Base-by-base conservation (phyloP, 1,140 invertebrate species). In the Mizuhopecten yessoensis region DNA sequence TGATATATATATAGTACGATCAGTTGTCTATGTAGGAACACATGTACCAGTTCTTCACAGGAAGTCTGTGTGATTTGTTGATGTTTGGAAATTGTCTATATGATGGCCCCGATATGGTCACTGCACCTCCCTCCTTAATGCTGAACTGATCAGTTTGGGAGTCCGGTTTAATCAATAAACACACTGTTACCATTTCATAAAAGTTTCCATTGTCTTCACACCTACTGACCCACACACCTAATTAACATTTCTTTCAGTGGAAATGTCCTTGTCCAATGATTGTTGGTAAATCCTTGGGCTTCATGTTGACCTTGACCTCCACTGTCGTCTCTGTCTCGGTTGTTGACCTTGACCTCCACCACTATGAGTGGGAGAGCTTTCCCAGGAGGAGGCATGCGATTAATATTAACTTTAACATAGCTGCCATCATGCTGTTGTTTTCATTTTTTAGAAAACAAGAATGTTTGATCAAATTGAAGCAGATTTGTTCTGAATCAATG, bases 341-440 rank as follows among this genome's bases (percentile, higher is more conserved):
- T n/a, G n/a, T n/a, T n/a, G n/a, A 39, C 36, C 36, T 39, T 39
- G 36, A 39, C 36, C 36, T 39, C 36, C 36, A 39, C n/a, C n/a
- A n/a, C n/a, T n/a, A 13, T 39, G 5, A 39, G 36, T 39, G 57
- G 0, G 57, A 29, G 57, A 75, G 57, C 57, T 29, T 75, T 29
- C 57, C 23, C 57, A n/a, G 5, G 57, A 29, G 23, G 57, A 75
- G 57, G 57, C 29, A n/a, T 29, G 23, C n/a, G 57, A 75, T 29
- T 29, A 75, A n/a, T 75, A 5, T 75, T 75, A 75, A 29, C 57
- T 17, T 75, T 45, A 75, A 75, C 23, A 29, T 75, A 75, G 57
- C 57, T 75, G 57, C 57, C 57, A 29, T 75, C 57, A 75, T 29
- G 57, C 57, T 75, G 57, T 75, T 75, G 57, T 75, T 75, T 75